Evolutionary conservation across 2,797 vertebrate species (phyloP).

Genomic region (Sebastes hubbsi): DNA sequence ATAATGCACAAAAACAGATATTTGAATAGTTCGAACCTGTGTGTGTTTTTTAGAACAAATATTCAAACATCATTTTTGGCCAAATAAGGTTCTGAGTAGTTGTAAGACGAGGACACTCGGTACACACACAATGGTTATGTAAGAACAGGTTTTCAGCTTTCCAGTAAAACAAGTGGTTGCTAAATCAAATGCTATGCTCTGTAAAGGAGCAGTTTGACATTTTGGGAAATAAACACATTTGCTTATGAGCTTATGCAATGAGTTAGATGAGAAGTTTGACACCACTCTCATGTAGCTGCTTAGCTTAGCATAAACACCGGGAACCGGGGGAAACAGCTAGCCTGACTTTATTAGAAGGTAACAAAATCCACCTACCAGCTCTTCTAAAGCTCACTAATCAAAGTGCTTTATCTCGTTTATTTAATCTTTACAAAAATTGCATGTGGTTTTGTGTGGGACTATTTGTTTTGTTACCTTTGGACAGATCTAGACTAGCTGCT

Average conservation of each 20-base stretch:
- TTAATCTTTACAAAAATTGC: background rate
- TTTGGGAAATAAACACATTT: background rate
- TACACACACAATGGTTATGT: background rate
- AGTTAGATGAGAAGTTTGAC: background rate
- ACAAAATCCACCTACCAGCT: background rate
- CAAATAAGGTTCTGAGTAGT: background rate
- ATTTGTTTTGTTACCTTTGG: background rate
- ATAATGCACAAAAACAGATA: too few species aligned
- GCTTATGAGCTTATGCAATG: background rate
- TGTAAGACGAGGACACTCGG: background rate
- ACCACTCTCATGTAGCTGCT: background rate
- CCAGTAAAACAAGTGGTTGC: conserved; percentile 4
- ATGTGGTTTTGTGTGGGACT: background rate
- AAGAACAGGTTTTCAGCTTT: background rate
- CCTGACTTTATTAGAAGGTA: background rate
- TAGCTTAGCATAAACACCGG: background rate
- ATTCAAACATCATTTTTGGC: too few species aligned
- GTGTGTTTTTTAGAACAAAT: too few species aligned
- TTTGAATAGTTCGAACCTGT: too few species aligned
- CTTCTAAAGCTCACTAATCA: background rate
- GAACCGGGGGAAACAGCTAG: background rate
- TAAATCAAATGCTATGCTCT: background rate
- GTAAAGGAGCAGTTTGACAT: background rate
- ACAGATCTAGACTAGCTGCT: background rate
- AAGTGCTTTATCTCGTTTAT: background rate